phyloP scores from a whole-genome alignment of 2,888 invertebrate genomes.

The Caradrina kadenii region DNA sequence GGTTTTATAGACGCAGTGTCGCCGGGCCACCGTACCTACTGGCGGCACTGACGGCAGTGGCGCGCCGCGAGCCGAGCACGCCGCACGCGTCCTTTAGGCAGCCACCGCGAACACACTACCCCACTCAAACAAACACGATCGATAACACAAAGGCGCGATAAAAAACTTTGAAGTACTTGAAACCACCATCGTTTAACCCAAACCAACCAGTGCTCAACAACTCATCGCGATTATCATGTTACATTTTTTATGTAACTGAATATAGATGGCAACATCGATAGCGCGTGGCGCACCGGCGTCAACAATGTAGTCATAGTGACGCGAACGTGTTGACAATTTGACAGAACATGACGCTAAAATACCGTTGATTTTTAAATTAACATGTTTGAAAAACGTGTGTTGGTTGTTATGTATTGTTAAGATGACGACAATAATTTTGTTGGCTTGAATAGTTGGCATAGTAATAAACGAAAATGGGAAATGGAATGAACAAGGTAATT shows the following conservation, averaged over 20 bases:
- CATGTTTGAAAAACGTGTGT: conserved; percentile 71
- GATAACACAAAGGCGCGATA: conserved; percentile 70
- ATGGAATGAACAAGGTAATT: conserved; percentile 97
- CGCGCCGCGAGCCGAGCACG: conserved; percentile 78
- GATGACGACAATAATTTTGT: conserved; percentile 78
- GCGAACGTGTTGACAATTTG: conserved; percentile 83
- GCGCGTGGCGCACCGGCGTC: conserved; percentile 82
- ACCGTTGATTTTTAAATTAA: conserved; percentile 72
- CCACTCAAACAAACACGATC: conserved; percentile 72
- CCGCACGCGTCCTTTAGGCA: conserved; percentile 68
- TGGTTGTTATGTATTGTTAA: conserved; percentile 70
- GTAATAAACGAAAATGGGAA: conserved; percentile 91
- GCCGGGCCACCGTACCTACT: conserved; percentile 62
- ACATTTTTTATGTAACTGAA: conserved; percentile 68
- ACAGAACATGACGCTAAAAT: conserved; percentile 74
- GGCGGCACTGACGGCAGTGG: conserved; percentile 71
- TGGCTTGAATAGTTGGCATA: conserved; percentile 69
- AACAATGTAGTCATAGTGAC: conserved; percentile 90
- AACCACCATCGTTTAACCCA: conserved; percentile 48
- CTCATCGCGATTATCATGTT: conserved; percentile 61
- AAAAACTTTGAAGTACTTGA: conserved; percentile 50
- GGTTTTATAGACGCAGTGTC: conserved; percentile 86
- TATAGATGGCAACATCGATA: conserved; percentile 75
- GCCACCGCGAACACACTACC: conserved; percentile 49
- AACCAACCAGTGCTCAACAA: conserved; percentile 42